These are phyloP conservation scores for Eupithecia dodoneata DNA, from an alignment of 2,888 invertebrate genomes.

Conservation along the genomic window DNA sequence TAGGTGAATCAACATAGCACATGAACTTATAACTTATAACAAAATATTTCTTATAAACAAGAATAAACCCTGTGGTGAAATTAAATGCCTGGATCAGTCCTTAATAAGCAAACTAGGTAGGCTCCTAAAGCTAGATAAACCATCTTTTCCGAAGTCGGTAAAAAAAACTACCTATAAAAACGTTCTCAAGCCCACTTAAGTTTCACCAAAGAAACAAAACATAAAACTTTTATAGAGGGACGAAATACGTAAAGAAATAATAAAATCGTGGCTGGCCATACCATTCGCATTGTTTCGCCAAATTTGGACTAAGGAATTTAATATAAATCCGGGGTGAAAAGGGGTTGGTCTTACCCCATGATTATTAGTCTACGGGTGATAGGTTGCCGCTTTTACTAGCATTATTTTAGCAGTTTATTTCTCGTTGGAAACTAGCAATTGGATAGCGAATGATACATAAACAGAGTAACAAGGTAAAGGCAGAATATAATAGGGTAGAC, in stretches of 20 bases:
- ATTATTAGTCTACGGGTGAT: conserved; percentile 69
- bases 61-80: too few relatives aligned
- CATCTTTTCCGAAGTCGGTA: not conserved
- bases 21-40: too few relatives aligned
- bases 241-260: conserved; percentile 57
- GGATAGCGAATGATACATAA: not conserved
- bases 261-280: conserved; percentile 69
- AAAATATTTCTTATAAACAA: too few relatives aligned
- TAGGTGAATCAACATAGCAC: too few relatives aligned
- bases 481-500: not conserved
- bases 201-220: conserved; percentile 19
- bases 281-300: conserved; percentile 74
- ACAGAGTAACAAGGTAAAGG: not conserved
- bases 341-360: conserved; percentile 70
- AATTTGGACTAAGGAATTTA: conserved; percentile 80
- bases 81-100: too few relatives aligned
- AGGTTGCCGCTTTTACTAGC: conserved; percentile 48
- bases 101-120: too few relatives aligned
- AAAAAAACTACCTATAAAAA: conserved; percentile 6
- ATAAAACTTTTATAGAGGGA: conserved; percentile 34
- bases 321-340: conserved; percentile 80
- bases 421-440: not conserved
- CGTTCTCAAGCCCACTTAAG: conserved; percentile 11
- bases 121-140: not conserved
- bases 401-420: not conserved